These are phyloP conservation scores for Andrena fulva DNA, from an alignment of 2,888 invertebrate genomes.

Conservation along the genomic window DNA sequence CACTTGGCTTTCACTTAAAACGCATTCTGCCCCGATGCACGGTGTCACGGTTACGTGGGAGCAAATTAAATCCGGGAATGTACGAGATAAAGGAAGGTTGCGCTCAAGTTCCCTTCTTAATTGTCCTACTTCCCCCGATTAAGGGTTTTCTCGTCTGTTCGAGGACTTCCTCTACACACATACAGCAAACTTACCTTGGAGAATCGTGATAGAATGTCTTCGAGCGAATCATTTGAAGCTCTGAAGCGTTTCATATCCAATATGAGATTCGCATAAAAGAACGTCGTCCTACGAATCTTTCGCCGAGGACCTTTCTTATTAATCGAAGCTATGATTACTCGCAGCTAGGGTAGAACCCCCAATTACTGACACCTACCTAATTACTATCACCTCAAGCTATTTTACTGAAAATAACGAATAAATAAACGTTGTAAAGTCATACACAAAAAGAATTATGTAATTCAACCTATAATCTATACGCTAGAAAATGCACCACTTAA, in stretches of 20 bases:
- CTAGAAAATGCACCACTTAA: too few relatives aligned
- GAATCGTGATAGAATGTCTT: background rate
- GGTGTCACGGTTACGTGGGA: constrained; percentile 8
- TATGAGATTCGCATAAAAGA: background rate
- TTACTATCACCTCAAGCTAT: too few relatives aligned
- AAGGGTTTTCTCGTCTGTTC: constrained; percentile 13
- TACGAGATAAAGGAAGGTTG: constrained; percentile 39
- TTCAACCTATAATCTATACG: too few relatives aligned
- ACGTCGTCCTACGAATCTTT: background rate
- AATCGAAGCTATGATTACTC: too few relatives aligned
- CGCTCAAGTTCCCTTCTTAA: constrained; percentile 37
- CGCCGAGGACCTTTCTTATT: background rate
- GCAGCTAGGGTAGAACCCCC: too few relatives aligned
- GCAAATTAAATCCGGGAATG: constrained; percentile 52
- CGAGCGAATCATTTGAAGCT: background rate
- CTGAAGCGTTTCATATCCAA: too few relatives aligned
- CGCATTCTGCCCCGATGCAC: constrained; percentile 28
- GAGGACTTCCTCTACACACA: background rate
- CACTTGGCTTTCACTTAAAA: background rate
- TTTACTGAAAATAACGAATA: too few relatives aligned
- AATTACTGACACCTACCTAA: too few relatives aligned
- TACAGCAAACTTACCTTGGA: background rate
- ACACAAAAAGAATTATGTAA: too few relatives aligned
- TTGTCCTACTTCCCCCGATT: constrained; percentile 53
- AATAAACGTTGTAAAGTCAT: too few relatives aligned